Conservation (phyloP, 2,797 vertebrate genomes). For the Monodelphis domestica region DNA sequence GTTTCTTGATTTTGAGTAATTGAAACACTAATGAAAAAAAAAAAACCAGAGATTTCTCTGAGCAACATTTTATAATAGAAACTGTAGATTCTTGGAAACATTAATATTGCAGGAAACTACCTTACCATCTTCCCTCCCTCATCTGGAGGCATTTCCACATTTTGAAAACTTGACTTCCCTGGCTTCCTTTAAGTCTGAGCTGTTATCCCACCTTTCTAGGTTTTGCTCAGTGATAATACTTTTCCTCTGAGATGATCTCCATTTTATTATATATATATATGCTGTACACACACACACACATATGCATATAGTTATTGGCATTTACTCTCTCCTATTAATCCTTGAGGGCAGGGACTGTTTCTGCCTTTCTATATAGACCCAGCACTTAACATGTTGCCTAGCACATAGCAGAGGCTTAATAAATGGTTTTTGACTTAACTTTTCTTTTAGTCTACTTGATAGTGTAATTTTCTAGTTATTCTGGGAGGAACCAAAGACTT, state of each 20-base stretch:
- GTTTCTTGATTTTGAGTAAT: background rate
- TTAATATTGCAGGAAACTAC: background rate
- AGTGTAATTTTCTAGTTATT: constrained; percentile 67
- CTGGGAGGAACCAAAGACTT: background rate
- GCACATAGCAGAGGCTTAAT: background rate
- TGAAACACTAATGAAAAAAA: background rate
- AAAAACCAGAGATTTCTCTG: too few species aligned
- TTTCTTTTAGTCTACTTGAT: constrained; percentile 25
- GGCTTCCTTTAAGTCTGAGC: background rate
- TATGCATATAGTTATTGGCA: background rate
- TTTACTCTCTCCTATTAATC: background rate
- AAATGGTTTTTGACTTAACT: background rate
- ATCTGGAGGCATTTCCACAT: background rate
- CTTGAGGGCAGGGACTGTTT: background rate
- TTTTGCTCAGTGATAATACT: background rate
- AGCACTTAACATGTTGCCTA: background rate
- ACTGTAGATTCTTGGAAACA: background rate
- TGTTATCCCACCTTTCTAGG: background rate
- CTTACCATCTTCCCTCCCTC: too few species aligned
- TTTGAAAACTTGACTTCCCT: background rate
- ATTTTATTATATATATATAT: background rate
- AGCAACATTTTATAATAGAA: background rate
- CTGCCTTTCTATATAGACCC: background rate
- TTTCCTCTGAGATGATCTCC: background rate
- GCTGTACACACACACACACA: too few species aligned